phyloP scores from a whole-genome alignment of 2,888 invertebrate species.

The Emmelina monodactyla region DNA sequence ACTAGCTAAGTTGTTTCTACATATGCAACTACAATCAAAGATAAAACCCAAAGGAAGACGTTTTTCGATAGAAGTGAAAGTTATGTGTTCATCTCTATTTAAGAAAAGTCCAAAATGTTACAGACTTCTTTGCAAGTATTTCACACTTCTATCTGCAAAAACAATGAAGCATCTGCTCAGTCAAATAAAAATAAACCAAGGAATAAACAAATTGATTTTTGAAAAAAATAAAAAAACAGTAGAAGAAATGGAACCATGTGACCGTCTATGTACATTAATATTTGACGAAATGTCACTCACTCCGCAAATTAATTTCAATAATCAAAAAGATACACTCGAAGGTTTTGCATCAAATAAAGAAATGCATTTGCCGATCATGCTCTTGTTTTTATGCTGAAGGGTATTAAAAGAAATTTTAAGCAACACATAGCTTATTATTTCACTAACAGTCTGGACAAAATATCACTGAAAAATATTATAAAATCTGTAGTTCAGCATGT shows the following conservation, averaged over 20 bases:
- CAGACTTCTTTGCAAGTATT: slow-evolving; percentile 5
- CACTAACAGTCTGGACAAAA: background rate
- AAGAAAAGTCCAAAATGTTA: slow-evolving; percentile 12
- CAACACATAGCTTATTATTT: too few species aligned
- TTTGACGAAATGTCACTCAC: background rate
- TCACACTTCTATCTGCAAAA: slow-evolving; percentile 8
- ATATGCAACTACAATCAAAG: too few species aligned
- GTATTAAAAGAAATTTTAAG: background rate
- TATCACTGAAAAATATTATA: background rate
- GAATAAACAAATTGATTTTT: background rate
- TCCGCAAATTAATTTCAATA: background rate
- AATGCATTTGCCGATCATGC: background rate
- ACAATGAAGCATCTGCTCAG: slow-evolving; percentile 2
- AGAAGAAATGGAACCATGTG: background rate
- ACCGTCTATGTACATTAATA: background rate
- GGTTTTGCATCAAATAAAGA: background rate
- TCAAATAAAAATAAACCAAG: background rate
- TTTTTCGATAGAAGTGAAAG: slow-evolving; percentile 8
- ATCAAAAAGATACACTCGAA: background rate
- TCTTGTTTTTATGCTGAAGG: background rate
- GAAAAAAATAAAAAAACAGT: background rate
- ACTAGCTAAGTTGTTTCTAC: too few species aligned
- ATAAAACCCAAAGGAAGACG: slow-evolving; percentile 9
- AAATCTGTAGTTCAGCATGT: background rate
- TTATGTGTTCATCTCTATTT: slow-evolving; percentile 8